Evolutionary conservation across 2,888 invertebrate genomes (phyloP), one percentile per base, ranked within the genome.

Genomic region (Lymantria dispar): DNA sequence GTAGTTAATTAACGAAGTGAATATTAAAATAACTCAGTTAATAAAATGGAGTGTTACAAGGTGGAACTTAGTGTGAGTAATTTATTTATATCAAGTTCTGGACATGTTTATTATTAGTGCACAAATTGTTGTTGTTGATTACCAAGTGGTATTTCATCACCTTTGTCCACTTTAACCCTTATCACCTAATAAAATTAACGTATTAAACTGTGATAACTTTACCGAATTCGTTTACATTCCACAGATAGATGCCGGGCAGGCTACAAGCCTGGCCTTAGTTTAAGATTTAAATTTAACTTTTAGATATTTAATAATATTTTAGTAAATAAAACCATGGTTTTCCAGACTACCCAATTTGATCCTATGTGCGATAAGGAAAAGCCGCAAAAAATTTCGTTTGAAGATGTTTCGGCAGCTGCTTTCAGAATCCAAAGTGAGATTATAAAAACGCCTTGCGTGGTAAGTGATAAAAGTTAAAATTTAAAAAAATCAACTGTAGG

Each of bases 391-490:
- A 93, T 98, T 45, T 92, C 93, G 3, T 97, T 98, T 77, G 95
- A 97, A 76, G 97, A 98, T 78, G 94, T 98, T 36, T 96, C 96
- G 11, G 96, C 96, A 0, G 98, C 98, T 0, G 96, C 97, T 0
- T 98, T 95, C 80, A 94, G 96, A 78, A 97, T 98, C 54, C 96
- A 95, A 80, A 94, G 94, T 70, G 97, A 97, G 42, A 93, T 98
- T 45, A 92, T 95, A 52, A 93, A 94, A 68, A 98, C 98, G 49
- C 97, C 98, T 47, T 98, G 98, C 83, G 94, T 94, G 79, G 98
- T 97, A 91, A 92, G 93, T 71, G 3, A 11, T 12, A 38, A 3
- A 11, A 38, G 3, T 38, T 33, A 33, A 33, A 33, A 5, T 10
- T 7, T 7, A 10, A 33, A 33, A 10, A 1, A 33, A 8, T 33